Evolutionary conservation across 2,113 vertebrate species (phyloP).

Genomic region (Poeciliopsis prolifica): DNA sequence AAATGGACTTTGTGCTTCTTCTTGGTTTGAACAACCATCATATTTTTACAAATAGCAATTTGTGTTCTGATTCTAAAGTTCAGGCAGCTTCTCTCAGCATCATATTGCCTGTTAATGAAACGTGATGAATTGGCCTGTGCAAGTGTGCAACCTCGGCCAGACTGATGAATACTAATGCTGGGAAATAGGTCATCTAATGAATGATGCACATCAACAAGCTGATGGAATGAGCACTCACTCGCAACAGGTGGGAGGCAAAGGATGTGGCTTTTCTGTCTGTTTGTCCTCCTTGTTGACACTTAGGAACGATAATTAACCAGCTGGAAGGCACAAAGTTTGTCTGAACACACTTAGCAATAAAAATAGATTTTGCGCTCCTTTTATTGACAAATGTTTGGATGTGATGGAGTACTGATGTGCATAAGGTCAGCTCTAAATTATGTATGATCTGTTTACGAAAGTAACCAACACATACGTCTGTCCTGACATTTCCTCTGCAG

Average conservation of each 20-base stretch:
- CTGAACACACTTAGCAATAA: neutral
- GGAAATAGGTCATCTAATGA: conserved; percentile 12
- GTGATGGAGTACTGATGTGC: neutral
- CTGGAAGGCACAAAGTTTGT: neutral
- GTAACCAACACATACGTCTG: neutral
- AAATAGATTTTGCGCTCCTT: neutral
- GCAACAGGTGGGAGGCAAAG: conserved; percentile 9
- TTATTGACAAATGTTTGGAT: neutral
- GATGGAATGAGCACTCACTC: neutral
- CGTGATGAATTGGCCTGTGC: neutral
- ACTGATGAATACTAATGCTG: conserved; percentile 13
- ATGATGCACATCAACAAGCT: conserved; percentile 13
- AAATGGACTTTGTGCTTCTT: conserved; percentile 1
- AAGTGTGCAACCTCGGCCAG: neutral
- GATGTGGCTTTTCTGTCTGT: neutral
- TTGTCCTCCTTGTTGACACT: neutral
- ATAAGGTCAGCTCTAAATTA: neutral
- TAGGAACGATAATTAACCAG: neutral
- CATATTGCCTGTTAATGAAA: neutral
- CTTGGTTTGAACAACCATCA: neutral
- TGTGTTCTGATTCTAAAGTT: neutral
- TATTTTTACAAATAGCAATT: neutral
- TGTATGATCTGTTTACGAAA: neutral
- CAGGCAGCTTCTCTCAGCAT: neutral
- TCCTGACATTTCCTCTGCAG: neutral